These are phyloP conservation scores for Drosophila robusta DNA, from an alignment of 2,888 invertebrate species.

Conservation along the genomic window DNA sequence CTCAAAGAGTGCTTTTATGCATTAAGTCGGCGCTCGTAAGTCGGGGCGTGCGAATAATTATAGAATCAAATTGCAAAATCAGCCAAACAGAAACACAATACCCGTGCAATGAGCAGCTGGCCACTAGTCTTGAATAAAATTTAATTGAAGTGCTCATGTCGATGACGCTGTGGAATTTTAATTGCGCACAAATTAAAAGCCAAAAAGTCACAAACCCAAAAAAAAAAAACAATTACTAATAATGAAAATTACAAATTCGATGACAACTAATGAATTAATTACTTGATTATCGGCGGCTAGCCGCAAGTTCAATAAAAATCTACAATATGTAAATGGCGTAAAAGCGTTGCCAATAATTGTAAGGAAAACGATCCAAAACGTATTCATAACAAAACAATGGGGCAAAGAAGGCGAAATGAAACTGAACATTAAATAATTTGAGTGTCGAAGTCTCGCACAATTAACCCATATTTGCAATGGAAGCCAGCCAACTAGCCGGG, in stretches of 20 bases:
- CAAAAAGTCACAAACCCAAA: slow-evolving; percentile 11
- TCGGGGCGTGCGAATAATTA: slow-evolving; percentile 16
- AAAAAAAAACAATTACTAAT: slow-evolving; percentile 31
- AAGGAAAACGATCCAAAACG: slow-evolving; percentile 34
- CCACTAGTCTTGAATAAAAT: slow-evolving; percentile 29
- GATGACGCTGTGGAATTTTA: slow-evolving; percentile 50
- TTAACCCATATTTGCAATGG: slow-evolving; percentile 76
- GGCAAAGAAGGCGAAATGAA: slow-evolving; percentile 20
- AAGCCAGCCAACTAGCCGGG: slow-evolving; percentile 31
- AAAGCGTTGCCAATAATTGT: slow-evolving; percentile 45
- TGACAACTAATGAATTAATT: slow-evolving; percentile 51
- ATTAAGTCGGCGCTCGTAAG: background rate
- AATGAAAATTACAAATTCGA: slow-evolving; percentile 42
- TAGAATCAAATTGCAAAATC: slow-evolving; percentile 18
- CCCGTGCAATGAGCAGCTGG: background rate
- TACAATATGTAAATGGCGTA: slow-evolving; percentile 30
- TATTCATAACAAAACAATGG: slow-evolving; percentile 35
- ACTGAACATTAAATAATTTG: slow-evolving; percentile 68
- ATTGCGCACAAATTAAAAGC: slow-evolving; percentile 43
- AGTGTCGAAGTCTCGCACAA: slow-evolving; percentile 77
- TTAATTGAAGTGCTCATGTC: slow-evolving; percentile 36
- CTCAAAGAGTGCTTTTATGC: background rate
- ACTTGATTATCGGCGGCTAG: slow-evolving; percentile 25
- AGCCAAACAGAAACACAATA: slow-evolving; percentile 29
- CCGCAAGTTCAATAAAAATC: slow-evolving; percentile 38